Conservation (phyloP, 92 coral and sea anemone species). For the Epizoanthus fatuus region DNA sequence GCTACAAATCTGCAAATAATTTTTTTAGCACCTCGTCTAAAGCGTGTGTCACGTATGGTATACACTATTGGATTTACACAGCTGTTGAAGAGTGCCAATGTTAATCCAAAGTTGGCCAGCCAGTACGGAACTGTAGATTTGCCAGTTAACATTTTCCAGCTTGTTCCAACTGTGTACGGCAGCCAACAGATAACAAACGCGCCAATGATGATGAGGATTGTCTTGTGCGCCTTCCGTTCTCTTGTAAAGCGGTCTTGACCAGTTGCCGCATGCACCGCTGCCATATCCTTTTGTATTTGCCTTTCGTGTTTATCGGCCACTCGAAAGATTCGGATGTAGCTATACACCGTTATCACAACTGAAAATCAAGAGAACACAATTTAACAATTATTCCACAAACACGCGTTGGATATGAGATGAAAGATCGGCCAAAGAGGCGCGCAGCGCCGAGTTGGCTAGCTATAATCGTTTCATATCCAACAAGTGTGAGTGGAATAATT, state of each 20-base stretch:
- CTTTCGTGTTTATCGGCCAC: slow-evolving; percentile 67
- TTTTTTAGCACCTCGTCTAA: slow-evolving; percentile 59
- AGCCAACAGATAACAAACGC: slow-evolving; percentile 64
- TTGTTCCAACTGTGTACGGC: slow-evolving; percentile 65
- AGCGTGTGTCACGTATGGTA: slow-evolving; percentile 64
- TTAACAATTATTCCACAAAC: no score
- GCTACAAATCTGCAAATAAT: slow-evolving; percentile 20
- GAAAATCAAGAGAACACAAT: not conserved
- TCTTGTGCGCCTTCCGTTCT: slow-evolving; percentile 52
- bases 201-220: slow-evolving; percentile 58
- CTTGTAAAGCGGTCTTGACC: slow-evolving; percentile 29
- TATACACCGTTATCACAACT: slow-evolving; percentile 45
- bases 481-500: no score
- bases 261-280: slow-evolving; percentile 20
- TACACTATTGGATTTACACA: slow-evolving; percentile 61
- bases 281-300: slow-evolving; percentile 54
- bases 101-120: slow-evolving; percentile 68
- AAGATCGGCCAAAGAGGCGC: no score
- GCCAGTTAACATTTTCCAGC: slow-evolving; percentile 59
- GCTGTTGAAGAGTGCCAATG: slow-evolving; percentile 68
- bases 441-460: no score
- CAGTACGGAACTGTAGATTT: slow-evolving; percentile 48
- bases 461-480: no score
- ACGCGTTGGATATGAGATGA: no score
- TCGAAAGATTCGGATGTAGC: slow-evolving; percentile 58